Conservation (phyloP, 2,888 invertebrate genomes). For the Plagodis dolabraria region DNA sequence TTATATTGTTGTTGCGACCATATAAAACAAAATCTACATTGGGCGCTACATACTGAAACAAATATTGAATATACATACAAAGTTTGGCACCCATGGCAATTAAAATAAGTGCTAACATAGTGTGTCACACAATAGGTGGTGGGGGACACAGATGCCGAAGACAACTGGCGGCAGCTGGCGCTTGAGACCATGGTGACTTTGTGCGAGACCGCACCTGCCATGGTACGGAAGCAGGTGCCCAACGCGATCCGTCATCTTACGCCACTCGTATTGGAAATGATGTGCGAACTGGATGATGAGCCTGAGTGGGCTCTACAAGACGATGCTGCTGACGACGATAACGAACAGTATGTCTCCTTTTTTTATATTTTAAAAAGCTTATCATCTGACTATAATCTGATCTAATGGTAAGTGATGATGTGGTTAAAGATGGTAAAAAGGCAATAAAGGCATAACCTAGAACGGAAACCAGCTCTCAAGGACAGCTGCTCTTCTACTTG, state of each 20-base stretch:
- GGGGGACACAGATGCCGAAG: constrained; percentile 88
- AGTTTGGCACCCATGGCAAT: too few relatives aligned
- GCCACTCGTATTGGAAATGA: constrained; percentile 95
- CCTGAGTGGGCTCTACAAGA: constrained; percentile 95
- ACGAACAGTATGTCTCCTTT: constrained; percentile 86
- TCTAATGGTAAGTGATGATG: neutral
- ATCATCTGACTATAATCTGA: too few relatives aligned
- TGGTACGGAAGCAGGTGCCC: constrained; percentile 96
- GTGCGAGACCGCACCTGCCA: constrained; percentile 97
- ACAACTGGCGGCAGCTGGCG: constrained; percentile 95
- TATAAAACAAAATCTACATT: too few relatives aligned
- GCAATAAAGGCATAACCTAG: too few relatives aligned
- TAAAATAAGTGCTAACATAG: too few relatives aligned
- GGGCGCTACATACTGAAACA: too few relatives aligned
- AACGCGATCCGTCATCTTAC: constrained; percentile 93
- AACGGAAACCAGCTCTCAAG: too few relatives aligned
- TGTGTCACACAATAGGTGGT: constrained; percentile 80
- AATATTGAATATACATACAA: too few relatives aligned
- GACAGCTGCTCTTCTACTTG: too few relatives aligned
- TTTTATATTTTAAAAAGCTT: too few relatives aligned
- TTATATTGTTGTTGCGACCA: too few relatives aligned
- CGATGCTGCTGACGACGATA: constrained; percentile 96
- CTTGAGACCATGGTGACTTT: constrained; percentile 94
- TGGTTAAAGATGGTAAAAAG: neutral
- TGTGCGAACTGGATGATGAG: constrained; percentile 97